Percentiles rank a stretch among this genome's conserved stretches.
These are phyloP conservation scores for Tipula lateralis DNA, from an alignment of 2,888 invertebrate genomes.

Conservation along the genomic window DNA sequence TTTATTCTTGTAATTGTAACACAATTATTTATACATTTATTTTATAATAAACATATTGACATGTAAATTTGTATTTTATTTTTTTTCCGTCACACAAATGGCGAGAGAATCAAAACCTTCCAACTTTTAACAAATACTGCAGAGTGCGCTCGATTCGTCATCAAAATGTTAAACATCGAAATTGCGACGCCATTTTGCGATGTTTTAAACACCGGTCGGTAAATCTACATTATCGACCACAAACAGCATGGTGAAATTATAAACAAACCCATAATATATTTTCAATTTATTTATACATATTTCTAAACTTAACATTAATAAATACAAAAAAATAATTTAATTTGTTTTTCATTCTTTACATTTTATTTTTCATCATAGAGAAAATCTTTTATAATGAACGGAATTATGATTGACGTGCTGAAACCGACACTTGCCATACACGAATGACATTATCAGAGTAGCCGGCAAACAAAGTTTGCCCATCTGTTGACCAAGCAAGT, in stretches of 20 bases:
- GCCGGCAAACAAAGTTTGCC: conserved; percentile 97
- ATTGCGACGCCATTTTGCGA: not conserved
- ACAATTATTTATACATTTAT: not conserved
- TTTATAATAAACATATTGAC: conserved; percentile 20
- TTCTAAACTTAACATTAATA: not conserved
- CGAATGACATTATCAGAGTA: conserved; percentile 97
- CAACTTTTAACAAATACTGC: conserved; percentile 2
- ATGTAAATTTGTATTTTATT: not conserved
- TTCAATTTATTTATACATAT: not conserved
- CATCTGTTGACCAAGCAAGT: conserved; percentile 98
- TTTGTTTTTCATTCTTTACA: not conserved
- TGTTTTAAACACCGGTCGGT: not conserved
- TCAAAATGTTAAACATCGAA: not conserved
- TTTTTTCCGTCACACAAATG: not conserved
- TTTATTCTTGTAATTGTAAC: not conserved
- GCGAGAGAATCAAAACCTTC: not conserved
- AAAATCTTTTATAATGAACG: not conserved
- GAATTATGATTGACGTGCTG: conserved; percentile 58
- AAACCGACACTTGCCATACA: conserved; percentile 96
- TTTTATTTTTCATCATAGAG: not conserved
- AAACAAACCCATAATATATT: not conserved
- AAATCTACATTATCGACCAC: not conserved
- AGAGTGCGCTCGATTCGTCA: not conserved
- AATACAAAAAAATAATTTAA: not conserved
- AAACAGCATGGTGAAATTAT: not conserved